Conservation (phyloP, 2,888 invertebrate species). For the Harpalus rufipes region DNA sequence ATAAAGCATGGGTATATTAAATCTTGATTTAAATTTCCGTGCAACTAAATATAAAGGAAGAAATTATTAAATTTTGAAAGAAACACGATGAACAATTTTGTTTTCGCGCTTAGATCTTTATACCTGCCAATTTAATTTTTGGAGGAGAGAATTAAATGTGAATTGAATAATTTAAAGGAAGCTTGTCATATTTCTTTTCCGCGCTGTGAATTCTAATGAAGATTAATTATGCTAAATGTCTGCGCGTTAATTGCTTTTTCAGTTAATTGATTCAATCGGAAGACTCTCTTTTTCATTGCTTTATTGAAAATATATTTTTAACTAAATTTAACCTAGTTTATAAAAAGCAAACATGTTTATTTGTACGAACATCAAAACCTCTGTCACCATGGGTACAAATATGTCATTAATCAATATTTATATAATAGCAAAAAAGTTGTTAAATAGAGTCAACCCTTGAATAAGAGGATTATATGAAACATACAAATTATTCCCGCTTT, state of each 20-base stretch:
- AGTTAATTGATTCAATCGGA: constrained; percentile 19
- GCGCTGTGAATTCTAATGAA: constrained; percentile 30
- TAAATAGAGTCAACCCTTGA: too few species aligned
- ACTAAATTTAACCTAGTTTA: not conserved
- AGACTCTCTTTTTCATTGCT: constrained; percentile 10
- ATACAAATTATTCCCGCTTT: too few species aligned
- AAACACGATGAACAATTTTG: not conserved
- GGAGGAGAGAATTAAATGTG: constrained; percentile 26
- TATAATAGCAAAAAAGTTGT: too few species aligned
- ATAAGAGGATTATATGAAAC: too few species aligned
- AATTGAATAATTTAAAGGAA: constrained; percentile 28
- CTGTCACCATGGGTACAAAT: not conserved
- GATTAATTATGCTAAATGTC: constrained; percentile 33
- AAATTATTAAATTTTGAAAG: constrained; percentile 1
- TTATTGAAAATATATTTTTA: not conserved
- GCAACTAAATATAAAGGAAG: not conserved
- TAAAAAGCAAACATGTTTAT: not conserved
- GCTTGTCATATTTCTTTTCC: constrained; percentile 27
- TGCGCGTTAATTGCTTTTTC: constrained; percentile 20
- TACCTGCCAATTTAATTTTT: constrained; percentile 40
- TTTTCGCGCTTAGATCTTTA: not conserved
- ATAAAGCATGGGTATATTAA: not conserved
- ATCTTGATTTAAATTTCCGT: not conserved
- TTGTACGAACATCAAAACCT: not conserved
- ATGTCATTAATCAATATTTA: too few species aligned